phyloP scores from a whole-genome alignment of 2,113 vertebrate genomes.

The Eptesicus fuscus region DNA sequence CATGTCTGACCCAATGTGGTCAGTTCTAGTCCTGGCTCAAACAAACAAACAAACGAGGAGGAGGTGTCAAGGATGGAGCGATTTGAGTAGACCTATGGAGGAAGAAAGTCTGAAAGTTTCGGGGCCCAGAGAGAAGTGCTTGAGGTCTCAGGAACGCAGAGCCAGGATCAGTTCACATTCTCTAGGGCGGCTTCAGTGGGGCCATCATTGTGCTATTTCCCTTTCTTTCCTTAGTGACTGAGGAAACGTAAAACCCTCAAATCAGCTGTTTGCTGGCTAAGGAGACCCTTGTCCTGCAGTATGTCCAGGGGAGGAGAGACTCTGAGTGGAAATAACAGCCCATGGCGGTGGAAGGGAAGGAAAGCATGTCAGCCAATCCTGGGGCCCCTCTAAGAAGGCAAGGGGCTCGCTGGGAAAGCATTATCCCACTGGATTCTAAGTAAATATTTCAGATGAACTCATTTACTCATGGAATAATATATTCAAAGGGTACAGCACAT shows the following conservation, averaged over 20 bases:
- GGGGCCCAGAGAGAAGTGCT: not conserved
- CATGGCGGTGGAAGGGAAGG: not conserved
- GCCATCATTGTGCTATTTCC: conserved; percentile 34
- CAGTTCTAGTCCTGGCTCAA: not conserved
- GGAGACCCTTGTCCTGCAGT: conserved; percentile 44
- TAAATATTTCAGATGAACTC: not conserved
- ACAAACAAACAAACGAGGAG: not conserved
- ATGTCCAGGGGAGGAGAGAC: not conserved
- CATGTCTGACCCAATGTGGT: not conserved
- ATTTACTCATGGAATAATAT: not conserved
- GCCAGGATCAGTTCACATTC: not conserved
- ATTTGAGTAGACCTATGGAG: not conserved
- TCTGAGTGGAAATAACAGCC: not conserved
- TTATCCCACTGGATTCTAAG: not conserved
- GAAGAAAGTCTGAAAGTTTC: not conserved
- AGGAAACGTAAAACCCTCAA: conserved; percentile 44
- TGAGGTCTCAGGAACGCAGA: not conserved
- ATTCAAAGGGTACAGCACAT: not conserved
- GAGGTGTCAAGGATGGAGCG: not conserved
- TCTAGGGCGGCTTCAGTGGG: not conserved
- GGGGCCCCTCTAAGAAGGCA: not conserved
- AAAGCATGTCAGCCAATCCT: not conserved
- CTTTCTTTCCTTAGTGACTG: conserved; percentile 8
- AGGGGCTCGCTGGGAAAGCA: not conserved
- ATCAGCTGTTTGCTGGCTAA: not conserved